A percentile compares a stretch with the other conserved stretches of the same genome.
Conservation (phyloP, 2,113 vertebrate genomes). For the Xyrauchen texanus region DNA sequence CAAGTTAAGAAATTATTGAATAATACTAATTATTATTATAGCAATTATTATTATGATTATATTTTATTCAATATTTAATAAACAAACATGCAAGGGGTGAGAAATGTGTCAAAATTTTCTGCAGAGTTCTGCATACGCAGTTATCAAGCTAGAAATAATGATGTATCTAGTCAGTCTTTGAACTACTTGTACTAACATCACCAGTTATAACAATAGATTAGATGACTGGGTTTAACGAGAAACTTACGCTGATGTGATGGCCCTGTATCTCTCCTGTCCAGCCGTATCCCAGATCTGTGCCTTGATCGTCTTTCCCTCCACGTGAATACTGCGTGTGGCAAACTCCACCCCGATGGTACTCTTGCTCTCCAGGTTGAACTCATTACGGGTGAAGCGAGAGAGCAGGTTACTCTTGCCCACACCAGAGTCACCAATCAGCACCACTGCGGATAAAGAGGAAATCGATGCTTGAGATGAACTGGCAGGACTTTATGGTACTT, state of each 20-base stretch:
- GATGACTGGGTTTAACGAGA: not conserved
- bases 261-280: slow-evolving; percentile 84
- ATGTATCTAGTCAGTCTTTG: not conserved
- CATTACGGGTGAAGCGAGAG: slow-evolving; percentile 86
- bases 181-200: too few species aligned
- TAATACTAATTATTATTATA: too few species aligned
- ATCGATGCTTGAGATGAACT: not conserved
- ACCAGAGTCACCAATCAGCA: slow-evolving; percentile 85
- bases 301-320: slow-evolving; percentile 83
- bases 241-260: slow-evolving; percentile 87
- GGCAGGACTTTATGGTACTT: not conserved
- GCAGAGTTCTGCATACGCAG: too few species aligned
- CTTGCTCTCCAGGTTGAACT: slow-evolving; percentile 87
- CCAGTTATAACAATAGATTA: too few species aligned
- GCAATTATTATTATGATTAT: too few species aligned
- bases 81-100: too few species aligned
- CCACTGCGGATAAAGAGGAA: slow-evolving; percentile 67
- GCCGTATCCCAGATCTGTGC: slow-evolving; percentile 89
- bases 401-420: slow-evolving; percentile 88
- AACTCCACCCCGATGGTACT: slow-evolving; percentile 89
- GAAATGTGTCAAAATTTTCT: too few species aligned
- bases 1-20: too few species aligned
- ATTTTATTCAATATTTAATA: too few species aligned
- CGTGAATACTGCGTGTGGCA: slow-evolving; percentile 84
- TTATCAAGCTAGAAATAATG: too few species aligned